These are phyloP conservation scores for Rhingia campestris DNA, from an alignment of 2,888 invertebrate genomes.

Conservation along the genomic window DNA sequence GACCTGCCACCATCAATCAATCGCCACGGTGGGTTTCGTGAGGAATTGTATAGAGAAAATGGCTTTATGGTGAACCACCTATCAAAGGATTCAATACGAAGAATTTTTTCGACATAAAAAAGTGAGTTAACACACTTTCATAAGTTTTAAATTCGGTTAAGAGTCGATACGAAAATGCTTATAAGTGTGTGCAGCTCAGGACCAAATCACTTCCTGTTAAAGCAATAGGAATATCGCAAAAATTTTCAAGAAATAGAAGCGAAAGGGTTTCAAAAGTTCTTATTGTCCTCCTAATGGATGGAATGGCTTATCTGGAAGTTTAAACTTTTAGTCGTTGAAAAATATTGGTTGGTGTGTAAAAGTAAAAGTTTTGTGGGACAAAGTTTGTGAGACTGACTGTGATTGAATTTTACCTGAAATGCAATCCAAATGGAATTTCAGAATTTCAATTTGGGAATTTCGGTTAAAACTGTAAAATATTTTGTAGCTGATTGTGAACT, in stretches of 20 bases:
- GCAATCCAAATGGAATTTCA: too few species aligned
- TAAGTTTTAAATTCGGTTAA: slow-evolving; percentile 25
- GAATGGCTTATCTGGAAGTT: slow-evolving; percentile 26
- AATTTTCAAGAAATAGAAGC: background rate
- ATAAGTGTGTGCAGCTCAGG: slow-evolving; percentile 1
- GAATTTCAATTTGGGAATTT: too few species aligned
- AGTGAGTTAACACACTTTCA: background rate
- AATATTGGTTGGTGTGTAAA: background rate
- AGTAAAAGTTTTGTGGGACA: too few species aligned
- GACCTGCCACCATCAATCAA: slow-evolving; percentile 51
- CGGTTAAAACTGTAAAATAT: too few species aligned
- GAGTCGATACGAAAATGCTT: background rate
- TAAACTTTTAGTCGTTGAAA: background rate
- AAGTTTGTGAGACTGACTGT: too few species aligned
- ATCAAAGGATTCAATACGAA: slow-evolving; percentile 10
- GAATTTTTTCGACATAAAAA: background rate
- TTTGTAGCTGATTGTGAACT: too few species aligned
- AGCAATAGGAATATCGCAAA: slow-evolving; percentile 8
- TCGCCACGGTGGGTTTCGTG: slow-evolving; percentile 18
- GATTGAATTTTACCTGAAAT: too few species aligned
- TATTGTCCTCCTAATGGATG: background rate
- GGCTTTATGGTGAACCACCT: background rate
- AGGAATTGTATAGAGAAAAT: slow-evolving; percentile 20
- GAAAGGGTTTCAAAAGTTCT: background rate
- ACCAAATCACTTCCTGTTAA: slow-evolving; percentile 8